Base-by-base conservation (phyloP, 1,140 invertebrate genomes). In the Papilio polyxenes region DNA sequence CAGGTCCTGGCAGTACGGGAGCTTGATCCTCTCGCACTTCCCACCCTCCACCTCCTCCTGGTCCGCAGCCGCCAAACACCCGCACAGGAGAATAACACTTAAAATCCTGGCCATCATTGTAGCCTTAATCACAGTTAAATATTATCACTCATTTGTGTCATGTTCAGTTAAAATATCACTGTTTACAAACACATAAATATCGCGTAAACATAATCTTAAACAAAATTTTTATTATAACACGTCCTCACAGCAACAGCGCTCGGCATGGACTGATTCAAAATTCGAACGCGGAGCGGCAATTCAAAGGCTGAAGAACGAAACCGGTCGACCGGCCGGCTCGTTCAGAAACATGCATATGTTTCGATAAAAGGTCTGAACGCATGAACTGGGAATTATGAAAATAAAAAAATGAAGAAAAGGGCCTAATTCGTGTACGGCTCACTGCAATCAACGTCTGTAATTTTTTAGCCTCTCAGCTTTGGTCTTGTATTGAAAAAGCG, bases 1-100 rank as follows among this genome's bases (percentile, higher is more conserved):
- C n/a, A n/a, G 94, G 86, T 97, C 97, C 89, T 97, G 96, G 89
- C 98, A 98, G 92, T 98, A 95, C 13, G 97, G 96, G 49, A 98
- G 96, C 49, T 95, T 96, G 81, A 98, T 97, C 84, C 95, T 96
- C 92, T 98, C 97, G 93, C 98, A 98, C 92, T 97, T 95, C 44
- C 91, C 92, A 86, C 92, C 92, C 87, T 95, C 90, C 4, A 75
- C 82, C 80, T 92, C 90, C 82, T 92, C 90, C 87, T 91, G 90
- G 82, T 90, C 91, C 82, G 87, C 90, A 77, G 85, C 85, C 76
- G 90, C 92, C 88, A 92, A 89, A 86, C 89, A 90, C 76, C 85
- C 87, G 82, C 85, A 49, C 59, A 93, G 82, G n/a, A 93, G 84
- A 77, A 93, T 81, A 81, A 89, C 86, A 87, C 88, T 90, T 20